Evolutionary conservation across 2,888 invertebrate genomes (phyloP), one percentile per base, ranked within the genome.

Genomic region (Anoplius nigerrimus): DNA sequence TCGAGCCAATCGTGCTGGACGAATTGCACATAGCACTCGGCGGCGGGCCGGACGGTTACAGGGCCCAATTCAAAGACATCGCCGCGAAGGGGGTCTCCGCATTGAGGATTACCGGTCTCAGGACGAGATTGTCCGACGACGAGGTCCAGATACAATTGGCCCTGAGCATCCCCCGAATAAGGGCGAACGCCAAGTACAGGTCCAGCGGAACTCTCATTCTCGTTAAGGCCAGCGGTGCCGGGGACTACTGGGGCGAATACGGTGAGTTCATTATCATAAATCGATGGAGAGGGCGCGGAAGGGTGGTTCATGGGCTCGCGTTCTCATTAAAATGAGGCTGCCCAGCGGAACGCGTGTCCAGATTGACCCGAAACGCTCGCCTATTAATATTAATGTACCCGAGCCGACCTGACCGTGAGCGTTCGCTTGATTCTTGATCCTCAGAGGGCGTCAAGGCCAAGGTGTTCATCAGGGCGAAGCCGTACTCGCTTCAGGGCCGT

Each of bases 191-290:
- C 0, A 93, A 94, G 81, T 96, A 95, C 89, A 93, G 94, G 78
- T 95, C 95, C 20, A 94, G 94, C 6, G 96, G 96, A 6, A 92
- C 95, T 6, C 90, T 96, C 64, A 93, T 96, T 78, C 90, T 95
- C 70, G 94, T 96, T 0, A 93, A 95, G 79, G 95, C 96, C 6
- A 94, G 95, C 0, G 95, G 96, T 2, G 95, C 95, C 58, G 96
- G 96, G 2, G 95, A 96, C 86, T 96, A 96, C 88, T 96, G 95
- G 95, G 96, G 96, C 65, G 95, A 95, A 89, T 96, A 96, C 83
- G 95, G 96, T 95, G 86, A 48, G 18, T 16, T 34, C 11, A 34
- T 34, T 34, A 34, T 11, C 34, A 34, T 34, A 34, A 34, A 34
- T 34, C 34, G 34, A 34, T 34, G 1, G 34, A 6, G 11, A 34